These are phyloP conservation scores for Blera fallax DNA, from an alignment of 2,888 invertebrate species.

Conservation along the genomic window DNA sequence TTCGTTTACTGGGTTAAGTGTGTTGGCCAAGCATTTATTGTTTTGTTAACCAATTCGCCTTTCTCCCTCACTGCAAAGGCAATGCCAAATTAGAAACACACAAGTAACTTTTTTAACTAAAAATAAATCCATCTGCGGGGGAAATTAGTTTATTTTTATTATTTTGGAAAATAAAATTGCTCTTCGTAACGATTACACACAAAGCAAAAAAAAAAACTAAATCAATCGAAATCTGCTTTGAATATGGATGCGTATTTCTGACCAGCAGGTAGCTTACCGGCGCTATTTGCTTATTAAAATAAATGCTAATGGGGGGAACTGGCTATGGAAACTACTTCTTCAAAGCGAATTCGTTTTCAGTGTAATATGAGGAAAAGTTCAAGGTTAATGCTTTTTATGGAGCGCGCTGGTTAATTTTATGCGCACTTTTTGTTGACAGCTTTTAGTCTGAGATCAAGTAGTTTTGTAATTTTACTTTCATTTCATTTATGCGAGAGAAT, in stretches of 20 bases:
- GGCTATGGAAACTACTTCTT: background rate
- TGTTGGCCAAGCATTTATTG: background rate
- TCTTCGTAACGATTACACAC: background rate
- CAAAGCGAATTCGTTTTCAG: slow-evolving; percentile 7
- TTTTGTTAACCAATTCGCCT: slow-evolving; percentile 31
- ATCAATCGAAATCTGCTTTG: slow-evolving; percentile 1
- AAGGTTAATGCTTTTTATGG: slow-evolving; percentile 47
- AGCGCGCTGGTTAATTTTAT: slow-evolving; percentile 14
- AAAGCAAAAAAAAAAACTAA: background rate
- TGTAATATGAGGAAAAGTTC: slow-evolving; percentile 27
- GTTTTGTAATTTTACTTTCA: slow-evolving; percentile 46
- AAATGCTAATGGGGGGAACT: background rate
- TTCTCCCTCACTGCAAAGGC: slow-evolving; percentile 34
- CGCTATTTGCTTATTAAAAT: slow-evolving; percentile 4
- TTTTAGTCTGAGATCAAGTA: background rate
- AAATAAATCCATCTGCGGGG: slow-evolving; percentile 14
- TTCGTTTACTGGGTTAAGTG: slow-evolving; percentile 48
- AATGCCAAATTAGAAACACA: background rate
- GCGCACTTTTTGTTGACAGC: slow-evolving; percentile 12
- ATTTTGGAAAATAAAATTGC: background rate
- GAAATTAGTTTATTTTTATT: slow-evolving; percentile 17
- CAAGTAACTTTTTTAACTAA: background rate
- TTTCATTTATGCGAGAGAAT: slow-evolving; percentile 14
- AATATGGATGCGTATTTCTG: background rate
- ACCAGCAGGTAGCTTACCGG: background rate